A percentile compares a stretch with the other conserved stretches of the same genome.
Conservation (phyloP, 2,888 invertebrate genomes). For the Melinaea menophilus region DNA sequence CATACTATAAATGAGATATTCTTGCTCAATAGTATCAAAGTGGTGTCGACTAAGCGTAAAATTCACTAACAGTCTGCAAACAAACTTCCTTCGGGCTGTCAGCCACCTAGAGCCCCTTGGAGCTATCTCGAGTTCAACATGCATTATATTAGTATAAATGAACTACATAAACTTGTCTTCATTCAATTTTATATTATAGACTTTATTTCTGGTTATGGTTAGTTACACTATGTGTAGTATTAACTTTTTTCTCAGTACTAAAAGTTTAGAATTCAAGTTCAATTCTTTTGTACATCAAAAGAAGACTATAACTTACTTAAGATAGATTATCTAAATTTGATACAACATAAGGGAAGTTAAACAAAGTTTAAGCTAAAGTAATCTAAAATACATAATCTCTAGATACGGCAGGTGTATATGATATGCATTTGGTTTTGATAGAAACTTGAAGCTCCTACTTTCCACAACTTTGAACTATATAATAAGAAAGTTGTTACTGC, state of each 20-base stretch:
- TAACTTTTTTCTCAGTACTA: no score
- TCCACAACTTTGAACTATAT: conserved; percentile 11
- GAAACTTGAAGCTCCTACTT: conserved; percentile 1
- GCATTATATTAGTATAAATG: conserved; percentile 23
- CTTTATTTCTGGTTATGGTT: background rate
- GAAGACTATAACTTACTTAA: no score
- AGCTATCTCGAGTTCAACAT: conserved; percentile 29
- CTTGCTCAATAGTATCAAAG: conserved; percentile 29
- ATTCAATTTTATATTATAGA: background rate
- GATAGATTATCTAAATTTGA: no score
- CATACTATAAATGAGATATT: conserved; percentile 14
- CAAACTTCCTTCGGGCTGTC: conserved; percentile 40
- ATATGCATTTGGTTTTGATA: conserved; percentile 5
- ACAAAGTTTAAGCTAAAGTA: background rate
- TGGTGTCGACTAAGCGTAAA: conserved; percentile 39
- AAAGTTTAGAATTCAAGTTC: no score
- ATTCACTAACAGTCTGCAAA: conserved; percentile 40
- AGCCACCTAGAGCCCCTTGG: conserved; percentile 33
- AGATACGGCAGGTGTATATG: background rate
- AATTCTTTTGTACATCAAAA: no score
- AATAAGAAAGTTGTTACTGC: conserved; percentile 23
- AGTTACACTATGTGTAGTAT: no score
- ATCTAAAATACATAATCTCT: background rate
- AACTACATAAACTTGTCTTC: background rate
- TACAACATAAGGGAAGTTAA: background rate